phyloP scores from a whole-genome alignment of 2,888 invertebrate species.

The Acanthosepion esculentum region DNA sequence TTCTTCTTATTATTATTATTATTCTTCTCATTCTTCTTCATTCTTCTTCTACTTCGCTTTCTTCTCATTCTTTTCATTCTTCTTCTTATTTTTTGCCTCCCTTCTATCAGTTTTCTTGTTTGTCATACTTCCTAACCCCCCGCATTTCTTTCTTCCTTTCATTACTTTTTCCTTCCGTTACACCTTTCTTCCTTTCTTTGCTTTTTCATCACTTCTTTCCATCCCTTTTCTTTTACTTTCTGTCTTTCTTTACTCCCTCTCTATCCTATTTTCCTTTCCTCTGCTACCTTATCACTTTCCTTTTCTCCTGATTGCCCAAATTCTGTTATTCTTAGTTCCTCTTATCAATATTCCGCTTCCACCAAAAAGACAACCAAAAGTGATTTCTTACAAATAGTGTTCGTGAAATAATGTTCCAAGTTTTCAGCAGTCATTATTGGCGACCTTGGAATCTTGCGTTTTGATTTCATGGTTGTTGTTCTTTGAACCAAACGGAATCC shows the following conservation, averaged over 20 bases:
- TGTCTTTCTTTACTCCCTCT: neutral
- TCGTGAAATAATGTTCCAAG: neutral
- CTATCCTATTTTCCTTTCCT: neutral
- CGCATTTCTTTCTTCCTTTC: no score
- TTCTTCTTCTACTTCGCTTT: no score
- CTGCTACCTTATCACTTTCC: neutral
- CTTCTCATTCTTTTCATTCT: no score
- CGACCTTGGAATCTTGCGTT: neutral
- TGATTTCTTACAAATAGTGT: no score
- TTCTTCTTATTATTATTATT: neutral
- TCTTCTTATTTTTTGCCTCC: no score
- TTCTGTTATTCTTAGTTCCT: neutral
- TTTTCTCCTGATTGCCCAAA: neutral
- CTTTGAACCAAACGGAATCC: neutral
- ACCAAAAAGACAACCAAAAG: no score
- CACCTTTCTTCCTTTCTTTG: neutral
- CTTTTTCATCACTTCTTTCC: neutral
- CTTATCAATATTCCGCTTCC: neutral
- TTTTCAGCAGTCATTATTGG: neutral
- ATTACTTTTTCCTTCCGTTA: no score
- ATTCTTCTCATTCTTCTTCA: neutral
- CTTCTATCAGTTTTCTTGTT: no score
- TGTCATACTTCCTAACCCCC: no score
- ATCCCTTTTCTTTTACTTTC: neutral
- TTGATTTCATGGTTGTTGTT: neutral